Evolutionary conservation across 2,888 invertebrate species (phyloP), one percentile per base, ranked within the genome.

Genomic region (Limnephilus rhombicus): DNA sequence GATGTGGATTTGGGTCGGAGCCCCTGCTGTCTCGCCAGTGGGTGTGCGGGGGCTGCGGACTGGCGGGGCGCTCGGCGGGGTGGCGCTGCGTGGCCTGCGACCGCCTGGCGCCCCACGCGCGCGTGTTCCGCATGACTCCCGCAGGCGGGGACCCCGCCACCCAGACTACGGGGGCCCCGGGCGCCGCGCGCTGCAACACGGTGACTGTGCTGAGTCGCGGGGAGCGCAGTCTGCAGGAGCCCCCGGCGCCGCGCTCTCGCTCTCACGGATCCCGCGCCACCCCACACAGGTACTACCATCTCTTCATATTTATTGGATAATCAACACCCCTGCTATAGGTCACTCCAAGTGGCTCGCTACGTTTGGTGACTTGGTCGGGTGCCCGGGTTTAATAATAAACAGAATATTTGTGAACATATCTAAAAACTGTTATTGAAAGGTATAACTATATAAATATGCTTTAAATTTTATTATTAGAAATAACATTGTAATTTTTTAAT

Each of bases 221-320:
- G 81, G 93, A 93, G 88, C 91, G 92, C 85, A 90, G 92, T 49
- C 92, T 93, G 29, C 93, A 93, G 86, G 93, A 93, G 81, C 93
- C 93, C 3, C 96, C 96, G 0, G 96, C 96, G 80, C 97, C 97
- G 93, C 96, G 97, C 82, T 97, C 97, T 5, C 94, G 97, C 5
- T 97, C 97, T 1, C 97, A 97, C 94, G 97, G 97, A 3, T 97
- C 97, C 95, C 96, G 96, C 91, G 95, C 95, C 9, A 4, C 49
- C n/a, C 49, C 68, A 3, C 81, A 82, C 24, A 34, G 83, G 31
- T 83, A 34, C 9, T 9, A 41, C 37, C 34, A 83, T 31, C n/a
- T 45, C 81, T 34, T 4, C 7, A 5, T 18, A 4, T 53, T 31
- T 31, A 31, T 1, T 31, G 31, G 31, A 31, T 31, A 31, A 31